Evolutionary conservation across 2,113 vertebrate genomes (phyloP).

Genomic region (Chaetodon trifascialis): DNA sequence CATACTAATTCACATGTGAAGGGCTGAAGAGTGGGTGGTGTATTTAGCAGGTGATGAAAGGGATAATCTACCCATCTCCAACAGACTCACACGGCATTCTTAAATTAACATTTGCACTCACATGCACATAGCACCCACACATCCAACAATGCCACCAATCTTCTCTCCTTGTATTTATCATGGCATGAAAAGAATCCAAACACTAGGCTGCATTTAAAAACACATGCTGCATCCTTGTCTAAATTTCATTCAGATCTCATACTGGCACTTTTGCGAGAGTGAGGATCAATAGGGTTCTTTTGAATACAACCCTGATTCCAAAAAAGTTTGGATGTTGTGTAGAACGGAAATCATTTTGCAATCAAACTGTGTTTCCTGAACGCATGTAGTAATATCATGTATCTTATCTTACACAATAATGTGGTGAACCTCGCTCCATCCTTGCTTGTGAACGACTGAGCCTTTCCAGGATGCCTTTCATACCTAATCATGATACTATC

Average conservation of each 20-base stretch:
- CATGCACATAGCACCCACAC: constrained; percentile 58
- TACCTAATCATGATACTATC: too few relatives aligned
- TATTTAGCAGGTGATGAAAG: constrained; percentile 47
- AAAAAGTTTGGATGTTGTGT: too few relatives aligned
- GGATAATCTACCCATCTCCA: constrained; percentile 21
- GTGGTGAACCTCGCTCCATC: too few relatives aligned
- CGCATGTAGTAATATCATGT: too few relatives aligned
- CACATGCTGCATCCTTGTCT: constrained; percentile 51
- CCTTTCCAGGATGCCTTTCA: too few relatives aligned
- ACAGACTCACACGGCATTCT: constrained; percentile 38
- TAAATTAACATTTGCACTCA: constrained; percentile 44
- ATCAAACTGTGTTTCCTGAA: too few relatives aligned
- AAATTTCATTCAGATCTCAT: constrained; percentile 19
- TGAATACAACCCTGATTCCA: background rate
- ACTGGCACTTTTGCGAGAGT: constrained; percentile 23
- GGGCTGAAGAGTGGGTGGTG: constrained; percentile 11
- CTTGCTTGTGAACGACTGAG: too few relatives aligned
- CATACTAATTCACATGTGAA: constrained; percentile 33
- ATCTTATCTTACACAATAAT: too few relatives aligned
- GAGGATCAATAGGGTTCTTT: constrained; percentile 9
- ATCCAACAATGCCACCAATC: constrained; percentile 5
- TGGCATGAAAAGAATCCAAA: constrained; percentile 17
- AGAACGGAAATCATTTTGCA: too few relatives aligned
- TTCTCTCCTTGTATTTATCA: background rate
- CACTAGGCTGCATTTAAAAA: constrained; percentile 33